Evolutionary conservation across 2,797 vertebrate species (phyloP).

Genomic region (Carapus acus): DNA sequence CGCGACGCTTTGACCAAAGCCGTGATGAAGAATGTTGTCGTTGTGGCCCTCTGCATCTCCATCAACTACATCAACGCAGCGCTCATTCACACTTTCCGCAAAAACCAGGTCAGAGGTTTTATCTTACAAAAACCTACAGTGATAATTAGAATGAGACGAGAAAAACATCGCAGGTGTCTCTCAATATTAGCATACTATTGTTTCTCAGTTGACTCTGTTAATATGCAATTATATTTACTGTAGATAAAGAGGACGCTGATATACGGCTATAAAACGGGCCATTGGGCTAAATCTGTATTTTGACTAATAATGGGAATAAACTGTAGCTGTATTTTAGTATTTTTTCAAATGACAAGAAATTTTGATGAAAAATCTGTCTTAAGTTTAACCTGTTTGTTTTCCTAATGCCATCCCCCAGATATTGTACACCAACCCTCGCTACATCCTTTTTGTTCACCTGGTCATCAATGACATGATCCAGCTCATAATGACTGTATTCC

Average conservation of each 20-base stretch:
- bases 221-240: too few relatives aligned
- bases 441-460: conserved; percentile 70
- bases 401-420: conserved; percentile 25
- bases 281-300: too few relatives aligned
- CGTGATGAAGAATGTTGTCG: conserved; percentile 63
- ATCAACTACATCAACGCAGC: conserved; percentile 67
- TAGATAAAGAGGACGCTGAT: too few relatives aligned
- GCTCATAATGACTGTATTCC: conserved; percentile 43
- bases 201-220: too few relatives aligned
- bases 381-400: background rate
- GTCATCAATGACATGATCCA: conserved; percentile 72
- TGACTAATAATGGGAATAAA: too few relatives aligned
- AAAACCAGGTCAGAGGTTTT: conserved; percentile 45
- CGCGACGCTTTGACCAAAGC: conserved; percentile 60
- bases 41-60: conserved; percentile 59
- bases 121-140: background rate
- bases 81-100: conserved; percentile 63
- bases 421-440: conserved; percentile 64
- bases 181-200: too few relatives aligned
- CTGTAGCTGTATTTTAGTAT: too few relatives aligned
- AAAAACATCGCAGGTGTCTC: background rate
- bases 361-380: background rate
- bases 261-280: too few relatives aligned
- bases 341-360: too few relatives aligned
- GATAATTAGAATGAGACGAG: background rate